A percentile compares a stretch with the other conserved stretches of the same genome.
Conservation (phyloP, 2,888 invertebrate genomes). For the Brachypalpus laphriformis region DNA sequence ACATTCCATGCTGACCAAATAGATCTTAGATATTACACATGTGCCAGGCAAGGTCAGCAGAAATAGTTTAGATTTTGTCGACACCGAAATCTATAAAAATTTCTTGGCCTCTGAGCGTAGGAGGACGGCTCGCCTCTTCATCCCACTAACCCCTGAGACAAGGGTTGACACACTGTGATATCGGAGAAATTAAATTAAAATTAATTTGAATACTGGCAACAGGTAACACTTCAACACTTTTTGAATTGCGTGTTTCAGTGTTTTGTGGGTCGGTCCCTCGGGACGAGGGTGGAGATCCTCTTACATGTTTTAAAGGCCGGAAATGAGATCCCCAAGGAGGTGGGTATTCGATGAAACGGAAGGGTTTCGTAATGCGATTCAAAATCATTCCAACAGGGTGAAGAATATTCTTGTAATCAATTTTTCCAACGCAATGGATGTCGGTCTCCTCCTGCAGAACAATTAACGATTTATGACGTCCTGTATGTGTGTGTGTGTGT, state of each 20-base stretch:
- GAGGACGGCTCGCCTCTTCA: background rate
- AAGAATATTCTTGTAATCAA: too few relatives aligned
- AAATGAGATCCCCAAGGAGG: background rate
- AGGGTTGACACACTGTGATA: background rate
- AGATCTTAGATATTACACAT: background rate
- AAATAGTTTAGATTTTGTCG: background rate
- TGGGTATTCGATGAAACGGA: background rate
- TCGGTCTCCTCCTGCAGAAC: background rate
- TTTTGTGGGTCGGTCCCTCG: background rate
- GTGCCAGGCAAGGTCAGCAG: background rate
- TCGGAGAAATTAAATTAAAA: slow-evolving; percentile 9
- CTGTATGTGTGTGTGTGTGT: slow-evolving; percentile 3
- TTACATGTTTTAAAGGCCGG: background rate
- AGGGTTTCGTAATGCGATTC: slow-evolving; percentile 8
- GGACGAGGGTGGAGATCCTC: background rate
- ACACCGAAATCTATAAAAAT: background rate
- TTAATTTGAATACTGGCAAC: slow-evolving; percentile 6
- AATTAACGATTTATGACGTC: slow-evolving; percentile 33
- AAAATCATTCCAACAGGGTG: too few relatives aligned
- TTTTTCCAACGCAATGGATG: too few relatives aligned
- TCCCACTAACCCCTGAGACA: background rate
- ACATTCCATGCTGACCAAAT: background rate
- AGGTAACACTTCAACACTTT: slow-evolving; percentile 17
- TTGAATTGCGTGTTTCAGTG: background rate
- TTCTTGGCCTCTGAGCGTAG: background rate